These are phyloP conservation scores for Meiosimyza decipiens DNA, from an alignment of 2,888 invertebrate species.

Conservation along the genomic window DNA sequence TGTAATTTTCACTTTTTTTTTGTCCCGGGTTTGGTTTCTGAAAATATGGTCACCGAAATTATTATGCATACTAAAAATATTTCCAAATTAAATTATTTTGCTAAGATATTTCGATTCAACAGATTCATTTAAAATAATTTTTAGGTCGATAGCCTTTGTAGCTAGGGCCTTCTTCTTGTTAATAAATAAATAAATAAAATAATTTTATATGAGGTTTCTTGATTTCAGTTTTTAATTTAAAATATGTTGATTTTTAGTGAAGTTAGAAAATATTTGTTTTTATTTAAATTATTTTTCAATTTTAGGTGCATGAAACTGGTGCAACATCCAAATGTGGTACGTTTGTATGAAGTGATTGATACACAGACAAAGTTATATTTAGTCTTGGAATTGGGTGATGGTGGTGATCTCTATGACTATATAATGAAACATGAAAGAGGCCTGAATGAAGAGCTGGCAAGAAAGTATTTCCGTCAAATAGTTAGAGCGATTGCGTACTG, in stretches of 20 bases:
- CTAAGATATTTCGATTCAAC: too few relatives aligned
- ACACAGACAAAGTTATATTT: constrained; percentile 97
- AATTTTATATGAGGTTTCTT: too few relatives aligned
- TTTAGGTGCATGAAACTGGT: constrained; percentile 96
- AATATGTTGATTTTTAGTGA: background rate
- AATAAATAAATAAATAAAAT: too few relatives aligned
- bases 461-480: constrained; percentile 96
- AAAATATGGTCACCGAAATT: too few relatives aligned
- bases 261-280: constrained; percentile 22
- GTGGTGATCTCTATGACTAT: constrained; percentile 98
- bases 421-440: constrained; percentile 96
- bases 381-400: constrained; percentile 97
- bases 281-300: background rate
- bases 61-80: too few relatives aligned
- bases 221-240: too few relatives aligned
- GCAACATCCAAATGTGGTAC: constrained; percentile 98
- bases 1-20: too few relatives aligned
- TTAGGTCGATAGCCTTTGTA: too few relatives aligned
- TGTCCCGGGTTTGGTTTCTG: too few relatives aligned
- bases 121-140: too few relatives aligned
- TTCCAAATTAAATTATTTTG: too few relatives aligned
- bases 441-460: constrained; percentile 82
- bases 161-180: too few relatives aligned
- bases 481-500: constrained; percentile 98
- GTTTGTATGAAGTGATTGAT: constrained; percentile 98